These are phyloP conservation scores for Notothenia coriiceps DNA, from an alignment of 2,113 vertebrate species.

Conservation along the genomic window DNA sequence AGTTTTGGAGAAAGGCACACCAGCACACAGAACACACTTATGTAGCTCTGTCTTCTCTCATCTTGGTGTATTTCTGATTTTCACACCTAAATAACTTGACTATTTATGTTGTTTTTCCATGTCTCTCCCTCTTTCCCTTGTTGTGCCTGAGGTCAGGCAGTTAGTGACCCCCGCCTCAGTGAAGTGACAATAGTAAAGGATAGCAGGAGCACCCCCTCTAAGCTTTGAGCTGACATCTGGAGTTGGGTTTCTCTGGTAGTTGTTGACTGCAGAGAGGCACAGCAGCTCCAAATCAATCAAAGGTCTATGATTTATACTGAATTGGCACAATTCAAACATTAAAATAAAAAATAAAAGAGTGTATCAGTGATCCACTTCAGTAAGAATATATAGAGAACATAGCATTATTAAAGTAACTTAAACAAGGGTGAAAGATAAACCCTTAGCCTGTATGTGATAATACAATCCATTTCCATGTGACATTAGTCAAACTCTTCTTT, in stretches of 20 bases:
- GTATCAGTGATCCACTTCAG: background rate
- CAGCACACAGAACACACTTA: conserved; percentile 9
- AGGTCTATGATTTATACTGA: background rate
- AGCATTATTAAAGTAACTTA: conserved; percentile 1
- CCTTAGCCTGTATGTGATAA: background rate
- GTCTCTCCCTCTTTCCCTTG: conserved; percentile 14
- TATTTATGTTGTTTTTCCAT: conserved; percentile 35
- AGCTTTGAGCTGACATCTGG: conserved; percentile 57
- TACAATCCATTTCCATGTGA: background rate
- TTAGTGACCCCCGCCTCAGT: conserved; percentile 42
- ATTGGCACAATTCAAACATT: conserved; percentile 10
- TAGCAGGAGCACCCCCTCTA: conserved; percentile 32
- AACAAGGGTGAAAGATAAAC: conserved; percentile 21
- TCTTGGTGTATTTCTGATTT: background rate
- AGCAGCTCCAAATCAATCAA: conserved; percentile 6
- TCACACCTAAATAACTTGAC: background rate
- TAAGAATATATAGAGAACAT: conserved; percentile 1
- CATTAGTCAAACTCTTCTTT: background rate
- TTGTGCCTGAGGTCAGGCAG: conserved; percentile 43
- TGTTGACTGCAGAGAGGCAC: conserved; percentile 31
- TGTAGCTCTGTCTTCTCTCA: conserved; percentile 13
- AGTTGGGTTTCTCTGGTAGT: conserved; percentile 37
- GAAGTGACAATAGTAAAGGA: conserved; percentile 61
- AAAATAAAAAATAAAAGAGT: background rate
- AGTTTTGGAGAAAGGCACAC: background rate